These are phyloP conservation scores for Solenopsis fugax DNA, from an alignment of 1,140 invertebrate genomes.

Conservation along the genomic window DNA sequence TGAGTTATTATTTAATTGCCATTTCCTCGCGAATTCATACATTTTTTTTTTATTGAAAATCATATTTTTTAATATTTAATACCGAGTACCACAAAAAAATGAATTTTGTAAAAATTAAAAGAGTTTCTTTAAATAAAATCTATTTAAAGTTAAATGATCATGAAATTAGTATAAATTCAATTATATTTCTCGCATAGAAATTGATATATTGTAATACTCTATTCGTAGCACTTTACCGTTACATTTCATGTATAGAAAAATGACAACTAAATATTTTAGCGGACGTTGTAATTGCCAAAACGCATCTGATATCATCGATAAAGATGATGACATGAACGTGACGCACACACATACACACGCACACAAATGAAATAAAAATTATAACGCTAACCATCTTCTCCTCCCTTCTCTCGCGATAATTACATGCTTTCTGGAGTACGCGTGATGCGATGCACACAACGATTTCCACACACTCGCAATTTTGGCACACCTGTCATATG, in stretches of 20 bases:
- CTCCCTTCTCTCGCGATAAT: conserved; percentile 48
- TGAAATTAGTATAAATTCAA: background rate
- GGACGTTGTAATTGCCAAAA: conserved; percentile 64
- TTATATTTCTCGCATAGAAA: background rate
- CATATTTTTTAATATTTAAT: background rate
- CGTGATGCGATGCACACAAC: conserved; percentile 35
- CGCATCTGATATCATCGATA: conserved; percentile 71
- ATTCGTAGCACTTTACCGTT: background rate
- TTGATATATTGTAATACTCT: background rate
- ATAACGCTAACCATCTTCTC: conserved; percentile 32
- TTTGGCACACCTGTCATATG: conserved; percentile 64
- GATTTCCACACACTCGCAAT: conserved; percentile 46
- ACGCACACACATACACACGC: background rate
- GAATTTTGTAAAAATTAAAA: background rate
- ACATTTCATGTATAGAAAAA: conserved; percentile 13
- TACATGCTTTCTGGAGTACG: conserved; percentile 34
- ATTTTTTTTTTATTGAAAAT: too few species aligned
- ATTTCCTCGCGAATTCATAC: too few species aligned
- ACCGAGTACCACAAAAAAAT: background rate
- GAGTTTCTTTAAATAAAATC: background rate
- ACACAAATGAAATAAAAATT: conserved; percentile 58
- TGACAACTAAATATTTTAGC: conserved; percentile 33
- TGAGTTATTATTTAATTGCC: too few species aligned
- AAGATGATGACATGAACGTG: conserved; percentile 8
- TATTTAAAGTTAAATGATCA: background rate